These are phyloP conservation scores for Idaea biselata DNA, from an alignment of 2,888 invertebrate genomes.

Conservation along the genomic window DNA sequence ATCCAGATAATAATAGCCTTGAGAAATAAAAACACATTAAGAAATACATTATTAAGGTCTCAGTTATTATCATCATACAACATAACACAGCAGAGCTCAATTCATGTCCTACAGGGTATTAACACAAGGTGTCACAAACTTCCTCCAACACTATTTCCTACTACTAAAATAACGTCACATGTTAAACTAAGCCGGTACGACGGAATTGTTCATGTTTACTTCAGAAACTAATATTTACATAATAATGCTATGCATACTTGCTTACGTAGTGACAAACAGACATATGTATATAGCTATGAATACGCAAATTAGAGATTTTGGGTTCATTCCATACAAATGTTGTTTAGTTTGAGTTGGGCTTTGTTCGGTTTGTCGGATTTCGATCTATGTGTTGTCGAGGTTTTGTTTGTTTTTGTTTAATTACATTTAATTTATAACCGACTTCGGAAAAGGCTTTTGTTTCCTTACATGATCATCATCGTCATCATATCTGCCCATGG, in stretches of 20 bases:
- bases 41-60: too few relatives aligned
- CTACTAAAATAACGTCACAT: not conserved
- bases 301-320: slow-evolving; percentile 16
- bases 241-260: slow-evolving; percentile 32
- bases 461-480: too few relatives aligned
- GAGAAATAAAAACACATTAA: too few relatives aligned
- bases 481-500: too few relatives aligned
- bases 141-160: not conserved
- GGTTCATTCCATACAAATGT: slow-evolving; percentile 7
- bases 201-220: slow-evolving; percentile 24
- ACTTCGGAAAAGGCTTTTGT: too few relatives aligned
- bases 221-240: slow-evolving; percentile 29
- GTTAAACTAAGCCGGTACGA: not conserved
- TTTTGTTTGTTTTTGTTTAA: not conserved
- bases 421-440: not conserved
- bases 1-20: too few relatives aligned
- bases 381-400: not conserved
- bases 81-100: not conserved
- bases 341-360: not conserved
- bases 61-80: too few relatives aligned
- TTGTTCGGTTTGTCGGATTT: not conserved
- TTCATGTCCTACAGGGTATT: not conserved
- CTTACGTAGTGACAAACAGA: slow-evolving; percentile 18
- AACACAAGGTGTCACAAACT: not conserved
- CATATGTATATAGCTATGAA: slow-evolving; percentile 10